A percentile compares a stretch with the other conserved stretches of the same genome.
Evolutionary conservation across 2,113 vertebrate species (phyloP).

Genomic region (Eulemur macaco): DNA sequence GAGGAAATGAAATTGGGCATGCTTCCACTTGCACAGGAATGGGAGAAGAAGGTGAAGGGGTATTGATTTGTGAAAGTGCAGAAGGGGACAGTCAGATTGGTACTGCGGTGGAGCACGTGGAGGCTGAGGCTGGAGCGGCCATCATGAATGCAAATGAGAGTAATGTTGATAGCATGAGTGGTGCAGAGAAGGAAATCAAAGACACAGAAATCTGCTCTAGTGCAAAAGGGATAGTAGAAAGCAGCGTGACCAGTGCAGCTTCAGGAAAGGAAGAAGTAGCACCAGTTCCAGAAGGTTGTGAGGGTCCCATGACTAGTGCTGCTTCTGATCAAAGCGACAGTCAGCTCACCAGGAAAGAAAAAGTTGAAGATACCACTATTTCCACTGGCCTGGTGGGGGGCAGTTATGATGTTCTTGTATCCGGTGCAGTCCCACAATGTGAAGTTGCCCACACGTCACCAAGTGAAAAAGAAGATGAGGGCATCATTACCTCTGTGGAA

Average conservation of each 20-base stretch:
- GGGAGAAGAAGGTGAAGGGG: conserved; percentile 75
- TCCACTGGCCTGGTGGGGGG: conserved; percentile 61
- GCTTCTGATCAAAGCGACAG: conserved; percentile 54
- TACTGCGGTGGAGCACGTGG: conserved; percentile 65
- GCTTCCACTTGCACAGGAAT: conserved; percentile 76
- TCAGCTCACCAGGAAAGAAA: background rate
- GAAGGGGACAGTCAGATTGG: conserved; percentile 72
- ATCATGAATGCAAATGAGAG: conserved; percentile 56
- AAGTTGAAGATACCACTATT: background rate
- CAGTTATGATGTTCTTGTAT: background rate
- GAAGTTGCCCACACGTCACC: background rate
- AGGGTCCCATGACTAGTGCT: conserved; percentile 74
- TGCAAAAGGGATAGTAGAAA: conserved; percentile 83
- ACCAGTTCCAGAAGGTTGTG: conserved; percentile 36
- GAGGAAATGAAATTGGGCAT: conserved; percentile 84
- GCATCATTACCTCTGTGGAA: conserved; percentile 79
- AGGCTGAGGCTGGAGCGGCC: conserved; percentile 71
- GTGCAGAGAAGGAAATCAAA: conserved; percentile 53
- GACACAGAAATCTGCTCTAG: conserved; percentile 69
- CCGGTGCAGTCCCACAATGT: background rate
- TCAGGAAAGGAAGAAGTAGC: background rate
- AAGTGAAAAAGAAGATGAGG: conserved; percentile 72
- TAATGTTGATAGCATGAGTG: conserved; percentile 67
- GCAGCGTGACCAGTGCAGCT: conserved; percentile 81
- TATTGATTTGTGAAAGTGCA: conserved; percentile 68